Base-by-base conservation (phyloP, 2,888 invertebrate genomes). In the Mesoligia furuncula region DNA sequence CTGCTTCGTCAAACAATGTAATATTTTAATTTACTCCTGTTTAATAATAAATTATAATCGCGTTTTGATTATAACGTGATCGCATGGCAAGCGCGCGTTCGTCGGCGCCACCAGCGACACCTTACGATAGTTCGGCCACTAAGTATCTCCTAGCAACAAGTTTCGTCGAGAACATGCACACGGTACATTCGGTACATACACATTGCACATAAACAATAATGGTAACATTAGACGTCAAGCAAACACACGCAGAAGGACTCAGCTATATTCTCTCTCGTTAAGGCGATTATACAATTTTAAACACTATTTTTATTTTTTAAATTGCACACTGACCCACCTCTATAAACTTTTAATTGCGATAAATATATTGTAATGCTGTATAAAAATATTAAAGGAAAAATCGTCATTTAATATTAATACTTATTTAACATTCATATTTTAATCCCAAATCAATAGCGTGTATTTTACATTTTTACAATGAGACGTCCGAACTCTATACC, bases 381-480 rank as follows among this genome's bases (percentile, higher is more conserved):
- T 96, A 96, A 96, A 96, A 96, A 96, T 96, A 96, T 96, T 96
- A 96, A 96, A 96, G 96, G 94, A 95, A 96, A 96, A 95, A 95
- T 95, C 94, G 94, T 95, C 94, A 95, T 94, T 94, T 94, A 94
- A 92, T 95, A 94, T 93, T 93, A 93, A 93, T 94, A 91, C 94
- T 94, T 96, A 95, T 91, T 93, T 95, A 96, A 95, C 95, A 95
- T 95, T 94, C 93, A 95, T 95, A 94, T 82, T 88, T 93, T 90
- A 90, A 94, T 93, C 92, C 91, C 93, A 94, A 95, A 94, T 94
- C 91, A 94, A 94, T 95, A 95, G 95, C 95, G 94, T 95, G 94
- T 96, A 96, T 95, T 94, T 95, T 96, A 96, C 96, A 96, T 96
- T 96, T 96, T 94, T 96, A 96, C 96, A 96, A 94, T 94, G 94